phyloP scores from a whole-genome alignment of 2,113 vertebrate species.

The Ophiodon elongatus region DNA sequence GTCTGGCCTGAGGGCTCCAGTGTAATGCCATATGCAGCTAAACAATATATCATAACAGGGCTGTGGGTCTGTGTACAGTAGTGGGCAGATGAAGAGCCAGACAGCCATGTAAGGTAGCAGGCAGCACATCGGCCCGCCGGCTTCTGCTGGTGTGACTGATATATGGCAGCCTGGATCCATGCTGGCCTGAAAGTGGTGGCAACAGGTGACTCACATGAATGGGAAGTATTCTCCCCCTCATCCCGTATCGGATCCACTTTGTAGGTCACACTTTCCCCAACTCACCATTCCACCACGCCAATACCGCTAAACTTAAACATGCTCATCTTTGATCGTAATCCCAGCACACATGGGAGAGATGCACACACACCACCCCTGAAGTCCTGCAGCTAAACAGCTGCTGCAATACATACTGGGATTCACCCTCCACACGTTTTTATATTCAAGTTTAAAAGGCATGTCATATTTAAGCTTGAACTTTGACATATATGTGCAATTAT shows the following conservation, averaged over 20 bases:
- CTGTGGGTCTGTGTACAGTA: slow-evolving; percentile 72
- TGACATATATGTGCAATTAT: not conserved
- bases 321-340: slow-evolving; percentile 57
- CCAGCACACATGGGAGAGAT: slow-evolving; percentile 4
- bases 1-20: slow-evolving; percentile 35
- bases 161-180: slow-evolving; percentile 43
- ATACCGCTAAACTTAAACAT: slow-evolving; percentile 67
- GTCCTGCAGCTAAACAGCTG: slow-evolving; percentile 54
- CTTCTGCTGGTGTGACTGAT: slow-evolving; percentile 67
- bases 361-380: not conserved
- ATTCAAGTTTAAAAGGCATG: slow-evolving; percentile 16
- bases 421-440: slow-evolving; percentile 15
- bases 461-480: slow-evolving; percentile 5
- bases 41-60: slow-evolving; percentile 76
- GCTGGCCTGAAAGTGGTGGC: slow-evolving; percentile 35
- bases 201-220: slow-evolving; percentile 72
- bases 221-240: slow-evolving; percentile 3
- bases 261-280: slow-evolving; percentile 34
- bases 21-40: slow-evolving; percentile 62
- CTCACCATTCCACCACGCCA: slow-evolving; percentile 27
- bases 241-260: slow-evolving; percentile 34
- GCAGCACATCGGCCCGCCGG: slow-evolving; percentile 49
- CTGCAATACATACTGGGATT: slow-evolving; percentile 12
- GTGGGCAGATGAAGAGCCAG: slow-evolving; percentile 73
- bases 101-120: slow-evolving; percentile 82